Base-by-base conservation (phyloP, 2,888 invertebrate species). In the Eristalinus aeneus region DNA sequence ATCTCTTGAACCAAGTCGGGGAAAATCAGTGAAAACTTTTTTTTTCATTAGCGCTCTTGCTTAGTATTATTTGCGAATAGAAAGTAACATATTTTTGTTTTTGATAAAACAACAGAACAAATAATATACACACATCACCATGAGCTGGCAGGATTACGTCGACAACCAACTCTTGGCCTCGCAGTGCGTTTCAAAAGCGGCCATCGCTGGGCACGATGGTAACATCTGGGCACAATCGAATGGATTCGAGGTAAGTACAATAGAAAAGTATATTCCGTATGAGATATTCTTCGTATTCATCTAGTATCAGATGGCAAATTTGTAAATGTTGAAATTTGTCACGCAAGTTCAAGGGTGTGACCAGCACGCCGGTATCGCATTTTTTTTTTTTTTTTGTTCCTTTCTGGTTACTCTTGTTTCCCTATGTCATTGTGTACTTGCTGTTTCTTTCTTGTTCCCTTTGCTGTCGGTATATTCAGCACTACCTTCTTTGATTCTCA, bases 61-160 rank as follows among this genome's bases (percentile, higher is more conserved):
- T 46, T 46, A 74, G 36, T 20, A 27, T 80, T 68, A 60, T 61
- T 69, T 60, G 68, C 65, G n/a, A 81, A 67, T 77, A 73, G 60
- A 71, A 81, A 82, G 73, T 81, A 82, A 82, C 12, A 75, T 63
- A 73, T 75, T 79, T 78, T 87, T 84, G 64, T 67, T 68, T 81
- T 76, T 81, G 11, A 78, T 85, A 80, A 4, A 74, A 88, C 63
- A 82, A 88, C 72, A 85, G 87, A 85, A 87, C 63, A 85, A 80
- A 73, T 81, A 88, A 88, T 87, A 84, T 89, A 89, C 88, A 95
- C 94, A 94, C 87, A 84, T 88, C 88, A 91, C 88, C 87, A 97
- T 97, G 97, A 97, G 97, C 96, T 98, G 98, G 98, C 97, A 98
- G 96, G 97, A 97, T 96, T 98, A 98, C 95, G 97, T 98, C 94